A percentile compares a stretch with the other conserved stretches of the same genome.
Evolutionary conservation across 2,888 invertebrate genomes (phyloP).

Genomic region (Glyphotaelius pellucidus): DNA sequence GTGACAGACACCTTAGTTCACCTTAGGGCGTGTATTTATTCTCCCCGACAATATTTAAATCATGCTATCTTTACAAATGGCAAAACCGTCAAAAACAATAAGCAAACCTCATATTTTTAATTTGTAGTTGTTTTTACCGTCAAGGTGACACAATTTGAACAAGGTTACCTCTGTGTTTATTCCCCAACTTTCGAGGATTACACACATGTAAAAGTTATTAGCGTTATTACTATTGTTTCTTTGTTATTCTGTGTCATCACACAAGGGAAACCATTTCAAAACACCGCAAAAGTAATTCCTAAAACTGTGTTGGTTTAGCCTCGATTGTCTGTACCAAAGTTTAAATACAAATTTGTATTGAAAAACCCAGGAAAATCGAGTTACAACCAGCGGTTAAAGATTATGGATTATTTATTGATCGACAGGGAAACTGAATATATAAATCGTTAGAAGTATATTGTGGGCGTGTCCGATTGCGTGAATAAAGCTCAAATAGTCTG

Average conservation of each 20-base stretch:
- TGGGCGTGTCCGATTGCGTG: no score
- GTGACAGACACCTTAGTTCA: no score
- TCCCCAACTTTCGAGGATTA: neutral
- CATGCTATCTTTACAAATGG: no score
- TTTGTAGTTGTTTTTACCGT: neutral
- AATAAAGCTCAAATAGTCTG: no score
- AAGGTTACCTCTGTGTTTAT: neutral
- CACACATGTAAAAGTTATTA: neutral
- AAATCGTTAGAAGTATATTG: no score
- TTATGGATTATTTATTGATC: neutral
- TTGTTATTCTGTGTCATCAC: neutral
- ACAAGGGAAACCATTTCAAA: slow-evolving; percentile 16
- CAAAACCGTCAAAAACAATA: no score
- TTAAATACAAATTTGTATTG: neutral
- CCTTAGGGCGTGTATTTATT: no score
- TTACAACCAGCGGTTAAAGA: neutral
- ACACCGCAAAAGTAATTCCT: neutral
- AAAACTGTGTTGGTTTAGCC: neutral
- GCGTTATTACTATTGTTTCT: neutral
- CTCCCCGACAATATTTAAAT: no score
- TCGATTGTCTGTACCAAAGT: neutral
- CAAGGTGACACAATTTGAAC: neutral
- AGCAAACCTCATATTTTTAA: neutral
- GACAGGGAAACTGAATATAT: neutral
- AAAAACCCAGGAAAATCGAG: neutral